These are phyloP conservation scores for Xanthorhoe spadicearia DNA, from an alignment of 2,888 invertebrate genomes.

Conservation along the genomic window DNA sequence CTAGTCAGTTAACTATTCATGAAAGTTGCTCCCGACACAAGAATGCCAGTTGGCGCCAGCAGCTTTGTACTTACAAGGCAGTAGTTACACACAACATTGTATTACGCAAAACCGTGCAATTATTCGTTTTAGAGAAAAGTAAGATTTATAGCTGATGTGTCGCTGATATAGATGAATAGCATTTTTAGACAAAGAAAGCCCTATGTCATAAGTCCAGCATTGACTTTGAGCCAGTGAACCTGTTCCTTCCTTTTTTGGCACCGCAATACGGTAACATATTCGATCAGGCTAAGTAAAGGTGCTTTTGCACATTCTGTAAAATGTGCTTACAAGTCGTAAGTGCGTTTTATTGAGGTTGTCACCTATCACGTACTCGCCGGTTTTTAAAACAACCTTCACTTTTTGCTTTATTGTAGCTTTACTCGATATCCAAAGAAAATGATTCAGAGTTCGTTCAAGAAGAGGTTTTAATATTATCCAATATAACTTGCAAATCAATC, in stretches of 20 bases:
- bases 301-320: background rate
- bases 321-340: slow-evolving; percentile 18
- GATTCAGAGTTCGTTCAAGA: slow-evolving; percentile 19
- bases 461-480: background rate
- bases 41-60: slow-evolving; percentile 78
- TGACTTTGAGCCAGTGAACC: background rate
- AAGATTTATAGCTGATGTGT: background rate
- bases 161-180: too few relatives aligned
- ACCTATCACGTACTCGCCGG: slow-evolving; percentile 39
- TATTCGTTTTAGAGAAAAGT: slow-evolving; percentile 6
- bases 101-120: slow-evolving; percentile 27
- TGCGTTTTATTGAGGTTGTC: slow-evolving; percentile 36
- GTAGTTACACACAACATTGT: slow-evolving; percentile 28
- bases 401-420: slow-evolving; percentile 35
- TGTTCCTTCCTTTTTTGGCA: background rate
- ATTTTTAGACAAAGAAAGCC: background rate
- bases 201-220: background rate
- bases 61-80: slow-evolving; percentile 34
- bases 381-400: slow-evolving; percentile 41
- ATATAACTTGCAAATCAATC: too few relatives aligned
- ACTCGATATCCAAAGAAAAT: slow-evolving; percentile 29
- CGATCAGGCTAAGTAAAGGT: background rate
- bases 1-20: slow-evolving; percentile 78
- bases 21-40: slow-evolving; percentile 78
- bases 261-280: background rate